Evolutionary conservation across 2,797 vertebrate species (phyloP), one percentile per base, ranked within the genome.

Genomic region (Manis crassicaudata): DNA sequence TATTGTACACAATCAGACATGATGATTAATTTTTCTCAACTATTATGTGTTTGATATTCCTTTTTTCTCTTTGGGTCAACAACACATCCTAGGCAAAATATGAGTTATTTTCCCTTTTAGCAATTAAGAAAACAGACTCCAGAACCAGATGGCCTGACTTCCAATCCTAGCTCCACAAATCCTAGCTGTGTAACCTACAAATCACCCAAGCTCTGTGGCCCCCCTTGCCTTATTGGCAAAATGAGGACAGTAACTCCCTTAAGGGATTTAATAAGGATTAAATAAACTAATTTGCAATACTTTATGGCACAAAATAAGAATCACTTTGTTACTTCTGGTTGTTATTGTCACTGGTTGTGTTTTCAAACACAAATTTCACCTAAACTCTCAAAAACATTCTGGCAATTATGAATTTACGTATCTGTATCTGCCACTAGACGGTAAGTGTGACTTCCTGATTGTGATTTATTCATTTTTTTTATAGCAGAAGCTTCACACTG

Each of bases 141-240:
- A 94, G 82, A 58, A 46, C 60, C 52, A 87, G 23, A 90, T 75
- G n/a, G 52, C n/a, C 72, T 72, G 63, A 50, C 46, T 81, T 92
- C 75, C 50, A 56, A 63, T 73, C 62, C 46, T 80, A 73, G 29
- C 68, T 90, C 67, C 76, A n/a, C 54, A 76, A 11, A 80, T 81
- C 43, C 46, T 52, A 37, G 50, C 23, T 77, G 23, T 68, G 29
- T 84, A 54, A 52, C 37, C 67, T 60, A 29, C 23, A 90, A 63
- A 73, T 73, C n/a, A 77, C 37, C 40, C 67, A 67, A 87, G 73
- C 40, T 88, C 50, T 70, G 50, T 76, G 56, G 40, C 27, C 68
- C 37, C 62, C 73, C 37, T 40, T 76, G 32, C 40, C 13, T 77
- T 35, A 62, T 56, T 20, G 54, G 3, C 77, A 77, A 92, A 86